A percentile compares a stretch with the other conserved stretches of the same genome.
Conservation (phyloP, 92 coral and sea anemone species). For the Heliopora coerulea region DNA sequence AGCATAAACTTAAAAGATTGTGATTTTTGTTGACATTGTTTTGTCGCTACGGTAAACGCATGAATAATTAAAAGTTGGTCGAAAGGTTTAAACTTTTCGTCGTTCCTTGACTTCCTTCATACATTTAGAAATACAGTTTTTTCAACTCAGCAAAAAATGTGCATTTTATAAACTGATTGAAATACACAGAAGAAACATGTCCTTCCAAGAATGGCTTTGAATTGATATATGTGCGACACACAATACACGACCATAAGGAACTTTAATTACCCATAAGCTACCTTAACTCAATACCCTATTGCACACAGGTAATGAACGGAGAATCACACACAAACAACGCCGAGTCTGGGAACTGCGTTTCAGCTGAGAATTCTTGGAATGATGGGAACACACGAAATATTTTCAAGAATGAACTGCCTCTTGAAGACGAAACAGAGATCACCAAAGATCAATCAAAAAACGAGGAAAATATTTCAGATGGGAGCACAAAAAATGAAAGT, state of each 20-base stretch:
- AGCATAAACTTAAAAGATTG: background rate
- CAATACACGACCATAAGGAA: background rate
- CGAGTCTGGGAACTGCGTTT: background rate
- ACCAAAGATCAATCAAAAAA: background rate
- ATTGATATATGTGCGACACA: background rate
- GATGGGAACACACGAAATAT: background rate
- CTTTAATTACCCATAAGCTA: background rate
- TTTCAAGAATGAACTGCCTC: background rate
- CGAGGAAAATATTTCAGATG: background rate
- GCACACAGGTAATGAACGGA: background rate
- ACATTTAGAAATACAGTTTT: too few species aligned
- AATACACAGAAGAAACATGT: too few species aligned
- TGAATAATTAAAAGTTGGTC: background rate
- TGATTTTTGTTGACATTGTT: slow-evolving; percentile 9
- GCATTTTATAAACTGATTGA: too few species aligned
- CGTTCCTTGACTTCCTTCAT: too few species aligned
- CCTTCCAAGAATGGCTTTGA: background rate
- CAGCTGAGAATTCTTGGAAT: background rate
- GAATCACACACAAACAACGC: background rate
- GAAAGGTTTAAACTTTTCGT: background rate
- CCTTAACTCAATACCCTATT: background rate
- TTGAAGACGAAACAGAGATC: background rate
- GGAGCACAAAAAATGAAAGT: background rate
- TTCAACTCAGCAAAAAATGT: too few species aligned
- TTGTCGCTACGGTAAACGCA: background rate